phyloP scores from a whole-genome alignment of 2,797 vertebrate species.

The Spea hammondii region DNA sequence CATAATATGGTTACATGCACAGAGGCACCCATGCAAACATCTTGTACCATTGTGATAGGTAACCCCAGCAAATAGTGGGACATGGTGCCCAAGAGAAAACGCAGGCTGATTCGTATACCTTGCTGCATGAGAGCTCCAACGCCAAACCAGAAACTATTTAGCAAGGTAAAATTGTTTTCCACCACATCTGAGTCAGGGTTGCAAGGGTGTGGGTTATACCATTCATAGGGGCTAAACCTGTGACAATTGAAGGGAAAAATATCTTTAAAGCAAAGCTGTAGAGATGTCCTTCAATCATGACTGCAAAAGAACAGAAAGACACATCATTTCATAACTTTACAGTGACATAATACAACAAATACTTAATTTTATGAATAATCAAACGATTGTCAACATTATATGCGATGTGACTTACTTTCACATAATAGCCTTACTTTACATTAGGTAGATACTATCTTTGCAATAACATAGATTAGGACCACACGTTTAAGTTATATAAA shows the following conservation, averaged over 20 bases:
- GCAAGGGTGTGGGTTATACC: conserved; percentile 99
- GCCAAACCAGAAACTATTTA: conserved; percentile 99
- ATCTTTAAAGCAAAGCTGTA: conserved; percentile 71
- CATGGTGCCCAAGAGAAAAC: conserved; percentile 79
- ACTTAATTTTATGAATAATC: too few species aligned
- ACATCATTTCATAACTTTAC: too few species aligned
- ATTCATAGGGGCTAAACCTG: conserved; percentile 99
- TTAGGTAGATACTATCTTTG: too few species aligned
- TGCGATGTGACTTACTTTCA: too few species aligned
- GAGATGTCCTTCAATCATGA: conserved; percentile 66
- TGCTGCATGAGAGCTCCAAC: conserved; percentile 99
- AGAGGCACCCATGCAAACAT: conserved; percentile 95
- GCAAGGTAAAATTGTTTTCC: conserved; percentile 99
- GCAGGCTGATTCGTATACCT: conserved; percentile 98
- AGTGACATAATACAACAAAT: too few species aligned
- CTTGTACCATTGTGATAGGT: conserved; percentile 74
- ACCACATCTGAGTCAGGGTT: conserved; percentile 98
- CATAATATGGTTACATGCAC: conserved; percentile 85
- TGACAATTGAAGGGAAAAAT: conserved; percentile 82
- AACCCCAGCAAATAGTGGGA: conserved; percentile 99
- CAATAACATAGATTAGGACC: neutral
- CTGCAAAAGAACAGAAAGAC: conserved; percentile 84
- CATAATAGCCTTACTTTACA: too few species aligned
- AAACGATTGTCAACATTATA: too few species aligned
- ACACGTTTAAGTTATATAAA: conserved; percentile 32